A percentile compares a stretch with the other conserved stretches of the same genome.
Conservation (phyloP, 2,797 vertebrate genomes). For the Tokudaia tokunoshimensis region DNA sequence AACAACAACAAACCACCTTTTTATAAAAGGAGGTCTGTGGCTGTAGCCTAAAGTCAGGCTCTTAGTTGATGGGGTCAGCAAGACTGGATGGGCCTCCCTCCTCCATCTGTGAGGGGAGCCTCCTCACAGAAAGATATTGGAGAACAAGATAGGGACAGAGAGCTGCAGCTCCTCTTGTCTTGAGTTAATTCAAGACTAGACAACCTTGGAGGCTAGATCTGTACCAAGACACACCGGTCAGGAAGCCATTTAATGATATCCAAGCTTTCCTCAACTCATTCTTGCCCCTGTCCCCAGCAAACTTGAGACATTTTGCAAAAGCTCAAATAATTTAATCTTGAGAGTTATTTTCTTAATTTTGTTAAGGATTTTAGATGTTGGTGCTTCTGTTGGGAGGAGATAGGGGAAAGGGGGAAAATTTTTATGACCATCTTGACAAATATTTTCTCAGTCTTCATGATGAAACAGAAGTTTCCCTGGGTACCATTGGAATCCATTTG, state of each 20-base stretch:
- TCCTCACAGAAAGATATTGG: background rate
- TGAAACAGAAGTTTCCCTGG: background rate
- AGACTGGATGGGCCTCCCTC: background rate
- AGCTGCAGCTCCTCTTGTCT: background rate
- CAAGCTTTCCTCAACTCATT: background rate
- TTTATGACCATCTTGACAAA: background rate
- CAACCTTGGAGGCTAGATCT: background rate
- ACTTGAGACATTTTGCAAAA: background rate
- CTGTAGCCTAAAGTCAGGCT: background rate
- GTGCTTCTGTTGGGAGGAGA: background rate
- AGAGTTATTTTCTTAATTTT: slow-evolving; percentile 6
- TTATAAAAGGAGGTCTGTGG: background rate
- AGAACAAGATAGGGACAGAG: fast-evolving
- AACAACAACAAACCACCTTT: background rate
- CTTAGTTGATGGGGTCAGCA: background rate
- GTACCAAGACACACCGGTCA: background rate
- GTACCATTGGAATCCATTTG: background rate
- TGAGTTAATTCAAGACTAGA: background rate
- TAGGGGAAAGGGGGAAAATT: background rate
- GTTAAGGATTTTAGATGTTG: background rate
- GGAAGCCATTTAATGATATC: background rate
- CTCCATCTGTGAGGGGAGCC: no score
- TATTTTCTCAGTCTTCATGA: background rate
- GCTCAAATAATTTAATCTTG: background rate
- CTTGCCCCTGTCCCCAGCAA: background rate